Evolutionary conservation across 2,888 invertebrate genomes (phyloP).

Genomic region (Rhamphomyia laevipes): DNA sequence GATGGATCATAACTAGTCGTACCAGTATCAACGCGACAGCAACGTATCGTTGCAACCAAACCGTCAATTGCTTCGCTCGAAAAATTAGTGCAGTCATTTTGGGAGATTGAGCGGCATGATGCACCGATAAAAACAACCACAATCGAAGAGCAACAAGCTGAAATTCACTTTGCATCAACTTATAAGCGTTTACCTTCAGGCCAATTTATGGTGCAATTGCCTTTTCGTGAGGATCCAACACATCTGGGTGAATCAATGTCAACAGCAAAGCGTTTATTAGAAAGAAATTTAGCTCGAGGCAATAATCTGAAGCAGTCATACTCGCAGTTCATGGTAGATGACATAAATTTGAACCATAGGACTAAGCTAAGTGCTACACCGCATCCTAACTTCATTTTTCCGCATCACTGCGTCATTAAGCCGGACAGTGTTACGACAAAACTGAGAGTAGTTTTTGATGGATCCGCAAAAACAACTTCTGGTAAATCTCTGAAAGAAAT

Average conservation of each 20-base stretch:
- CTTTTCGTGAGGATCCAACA: not conserved
- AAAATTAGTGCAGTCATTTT: too few relatives aligned
- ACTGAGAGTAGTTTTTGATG: slow-evolving; percentile 9
- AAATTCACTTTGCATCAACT: not conserved
- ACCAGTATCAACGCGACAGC: too few relatives aligned
- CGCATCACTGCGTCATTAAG: slow-evolving; percentile 7
- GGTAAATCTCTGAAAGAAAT: slow-evolving; percentile 10
- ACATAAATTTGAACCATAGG: too few relatives aligned
- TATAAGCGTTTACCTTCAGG: not conserved
- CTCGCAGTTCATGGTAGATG: too few relatives aligned
- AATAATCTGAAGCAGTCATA: too few relatives aligned
- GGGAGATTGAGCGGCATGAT: too few relatives aligned
- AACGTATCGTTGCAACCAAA: too few relatives aligned
- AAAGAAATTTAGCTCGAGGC: not conserved
- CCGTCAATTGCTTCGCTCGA: too few relatives aligned
- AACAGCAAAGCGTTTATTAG: not conserved
- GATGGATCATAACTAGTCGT: too few relatives aligned
- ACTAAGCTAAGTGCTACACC: too few relatives aligned
- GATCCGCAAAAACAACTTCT: slow-evolving; percentile 1
- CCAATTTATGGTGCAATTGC: not conserved
- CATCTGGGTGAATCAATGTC: not conserved
- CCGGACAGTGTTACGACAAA: not conserved
- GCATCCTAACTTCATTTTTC: slow-evolving; percentile 1
- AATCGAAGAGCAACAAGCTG: not conserved
- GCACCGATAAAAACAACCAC: too few relatives aligned